Evolutionary conservation across 2,888 invertebrate genomes (phyloP).

Genomic region (Phragmatobia fuliginosa): DNA sequence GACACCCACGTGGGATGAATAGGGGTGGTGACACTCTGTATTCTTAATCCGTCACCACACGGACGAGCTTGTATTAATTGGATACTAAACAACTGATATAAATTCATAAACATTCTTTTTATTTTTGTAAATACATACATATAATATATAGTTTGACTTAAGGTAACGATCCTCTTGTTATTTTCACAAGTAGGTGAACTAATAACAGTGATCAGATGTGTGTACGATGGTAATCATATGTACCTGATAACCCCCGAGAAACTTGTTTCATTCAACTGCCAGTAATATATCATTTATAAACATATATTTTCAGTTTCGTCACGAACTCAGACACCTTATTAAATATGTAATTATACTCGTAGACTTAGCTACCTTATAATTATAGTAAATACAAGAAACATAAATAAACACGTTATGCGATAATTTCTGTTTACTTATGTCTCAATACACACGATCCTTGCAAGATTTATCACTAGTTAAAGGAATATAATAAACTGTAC

Average conservation of each 20-base stretch:
- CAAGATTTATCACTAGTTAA: neutral
- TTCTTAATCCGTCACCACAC: no score
- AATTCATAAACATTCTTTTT: no score
- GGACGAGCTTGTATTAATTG: no score
- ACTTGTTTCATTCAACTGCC: neutral
- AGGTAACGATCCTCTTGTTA: neutral
- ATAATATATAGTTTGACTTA: neutral
- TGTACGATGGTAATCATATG: neutral
- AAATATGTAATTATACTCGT: neutral
- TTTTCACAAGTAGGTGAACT: neutral
- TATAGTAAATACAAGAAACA: neutral
- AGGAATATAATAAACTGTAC: neutral
- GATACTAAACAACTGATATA: no score
- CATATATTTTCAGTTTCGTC: neutral
- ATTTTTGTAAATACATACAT: no score
- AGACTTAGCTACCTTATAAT: neutral
- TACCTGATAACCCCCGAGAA: neutral
- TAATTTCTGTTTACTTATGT: neutral
- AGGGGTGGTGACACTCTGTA: no score
- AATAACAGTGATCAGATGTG: neutral
- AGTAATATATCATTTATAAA: neutral
- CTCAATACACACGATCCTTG: neutral
- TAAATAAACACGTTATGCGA: constrained; percentile 3
- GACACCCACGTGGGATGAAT: no score
- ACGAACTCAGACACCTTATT: neutral